phyloP scores from a whole-genome alignment of 2,888 invertebrate genomes.

The Troides helena region DNA sequence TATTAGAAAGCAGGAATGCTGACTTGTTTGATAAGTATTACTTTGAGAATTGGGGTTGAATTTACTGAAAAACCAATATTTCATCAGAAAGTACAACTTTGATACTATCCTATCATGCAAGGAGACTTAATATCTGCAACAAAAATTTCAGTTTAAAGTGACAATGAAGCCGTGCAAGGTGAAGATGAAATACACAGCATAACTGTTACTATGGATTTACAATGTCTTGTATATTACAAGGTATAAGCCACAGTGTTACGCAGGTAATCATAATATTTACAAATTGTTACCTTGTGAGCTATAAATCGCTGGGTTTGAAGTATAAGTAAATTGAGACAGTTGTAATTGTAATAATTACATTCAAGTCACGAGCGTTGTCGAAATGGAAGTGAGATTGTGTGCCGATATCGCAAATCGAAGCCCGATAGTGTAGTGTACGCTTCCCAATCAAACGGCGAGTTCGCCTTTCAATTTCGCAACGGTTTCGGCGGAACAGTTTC shows the following conservation, averaged over 20 bases:
- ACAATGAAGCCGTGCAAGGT: too few species aligned
- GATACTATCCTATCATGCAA: too few species aligned
- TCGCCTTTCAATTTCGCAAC: slow-evolving; percentile 25
- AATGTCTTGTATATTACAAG: too few species aligned
- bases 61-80: not conserved
- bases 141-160: too few species aligned
- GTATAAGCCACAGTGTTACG: too few species aligned
- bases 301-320: not conserved
- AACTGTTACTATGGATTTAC: too few species aligned
- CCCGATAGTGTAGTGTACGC: slow-evolving; percentile 29
- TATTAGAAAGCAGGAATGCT: not conserved
- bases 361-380: slow-evolving; percentile 32
- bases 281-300: not conserved
- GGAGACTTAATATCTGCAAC: too few species aligned
- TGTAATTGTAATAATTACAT: slow-evolving; percentile 33
- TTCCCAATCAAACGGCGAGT: slow-evolving; percentile 16
- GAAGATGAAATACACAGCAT: too few species aligned
- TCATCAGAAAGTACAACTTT: not conserved
- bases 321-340: not conserved
- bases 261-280: too few species aligned
- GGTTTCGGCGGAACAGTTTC: slow-evolving; percentile 2
- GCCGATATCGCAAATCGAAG: slow-evolving; percentile 33
- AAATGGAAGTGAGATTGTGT: slow-evolving; percentile 33
- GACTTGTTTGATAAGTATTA: not conserved
- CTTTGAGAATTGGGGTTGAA: not conserved